phyloP scores from a whole-genome alignment of 2,113 vertebrate genomes.

The Scortum barcoo region DNA sequence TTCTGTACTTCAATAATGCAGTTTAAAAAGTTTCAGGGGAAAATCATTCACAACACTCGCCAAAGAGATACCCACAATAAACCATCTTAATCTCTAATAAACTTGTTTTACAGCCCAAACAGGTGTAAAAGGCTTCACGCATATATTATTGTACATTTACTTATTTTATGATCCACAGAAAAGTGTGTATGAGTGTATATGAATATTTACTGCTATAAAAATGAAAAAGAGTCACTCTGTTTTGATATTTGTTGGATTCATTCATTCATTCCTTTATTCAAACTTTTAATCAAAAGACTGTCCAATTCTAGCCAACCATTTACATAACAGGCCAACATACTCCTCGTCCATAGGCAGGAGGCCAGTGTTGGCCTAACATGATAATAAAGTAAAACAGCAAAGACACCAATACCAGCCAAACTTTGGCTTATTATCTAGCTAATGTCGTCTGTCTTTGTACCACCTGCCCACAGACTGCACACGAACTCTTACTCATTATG shows the following conservation, averaged over 20 bases:
- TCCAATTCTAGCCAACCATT: background rate
- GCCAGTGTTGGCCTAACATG: conserved; percentile 35
- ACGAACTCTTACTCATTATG: conserved; percentile 11
- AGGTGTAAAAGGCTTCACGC: too few species aligned
- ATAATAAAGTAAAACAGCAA: conserved; percentile 22
- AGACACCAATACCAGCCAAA: background rate
- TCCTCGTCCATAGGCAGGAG: conserved; percentile 32
- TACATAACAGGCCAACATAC: conserved; percentile 20
- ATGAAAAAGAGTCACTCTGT: background rate
- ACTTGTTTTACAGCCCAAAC: too few species aligned
- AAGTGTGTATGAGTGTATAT: background rate
- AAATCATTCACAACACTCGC: too few species aligned
- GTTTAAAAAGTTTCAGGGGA: too few species aligned
- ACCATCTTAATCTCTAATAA: too few species aligned
- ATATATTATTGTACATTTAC: background rate
- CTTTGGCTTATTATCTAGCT: conserved; percentile 8
- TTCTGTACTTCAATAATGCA: too few species aligned
- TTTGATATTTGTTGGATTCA: background rate
- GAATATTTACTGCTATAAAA: background rate
- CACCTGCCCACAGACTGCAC: conserved; percentile 22
- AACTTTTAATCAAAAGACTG: conserved; percentile 47
- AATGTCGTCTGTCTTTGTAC: conserved; percentile 9
- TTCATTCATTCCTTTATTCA: background rate
- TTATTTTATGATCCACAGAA: background rate
- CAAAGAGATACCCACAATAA: too few species aligned